phyloP scores from a whole-genome alignment of 2,797 vertebrate species.

The Lepidocolaptes lacrymiger region DNA sequence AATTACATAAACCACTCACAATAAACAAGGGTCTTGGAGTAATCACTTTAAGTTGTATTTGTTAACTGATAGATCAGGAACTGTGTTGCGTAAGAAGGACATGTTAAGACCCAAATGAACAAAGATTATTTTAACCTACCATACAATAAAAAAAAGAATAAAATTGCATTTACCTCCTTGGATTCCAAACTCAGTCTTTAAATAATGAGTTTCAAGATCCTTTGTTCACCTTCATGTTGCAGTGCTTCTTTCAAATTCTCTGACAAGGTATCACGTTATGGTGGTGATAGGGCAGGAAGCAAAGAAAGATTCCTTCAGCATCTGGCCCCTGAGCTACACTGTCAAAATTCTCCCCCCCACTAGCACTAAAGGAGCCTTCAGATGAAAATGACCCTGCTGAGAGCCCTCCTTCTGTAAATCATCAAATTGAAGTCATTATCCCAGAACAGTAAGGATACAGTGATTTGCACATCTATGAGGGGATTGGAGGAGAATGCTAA shows the following conservation, averaged over 20 bases:
- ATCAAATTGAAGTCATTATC: slow-evolving; percentile 50
- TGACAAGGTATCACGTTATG: background rate
- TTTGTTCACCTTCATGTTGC: slow-evolving; percentile 23
- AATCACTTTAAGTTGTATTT: background rate
- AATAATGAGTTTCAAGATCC: background rate
- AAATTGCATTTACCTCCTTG: background rate
- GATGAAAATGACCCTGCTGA: background rate
- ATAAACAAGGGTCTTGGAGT: background rate
- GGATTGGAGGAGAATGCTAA: slow-evolving; percentile 22
- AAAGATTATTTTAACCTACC: background rate
- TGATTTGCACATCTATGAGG: slow-evolving; percentile 52
- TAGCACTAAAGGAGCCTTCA: background rate
- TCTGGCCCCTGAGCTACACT: background rate
- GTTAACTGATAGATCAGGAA: background rate
- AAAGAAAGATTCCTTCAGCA: background rate
- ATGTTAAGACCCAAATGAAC: background rate
- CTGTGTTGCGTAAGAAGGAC: background rate
- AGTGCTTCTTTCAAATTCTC: background rate
- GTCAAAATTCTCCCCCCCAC: background rate
- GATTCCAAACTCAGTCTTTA: background rate
- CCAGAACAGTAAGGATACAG: background rate
- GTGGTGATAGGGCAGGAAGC: background rate
- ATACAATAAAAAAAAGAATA: accelerated
- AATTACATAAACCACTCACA: background rate
- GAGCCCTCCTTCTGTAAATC: slow-evolving; percentile 15